A percentile compares a stretch with the other conserved stretches of the same genome.
Evolutionary conservation across 2,113 vertebrate genomes (phyloP).

Genomic region (Orthonyx spaldingii): DNA sequence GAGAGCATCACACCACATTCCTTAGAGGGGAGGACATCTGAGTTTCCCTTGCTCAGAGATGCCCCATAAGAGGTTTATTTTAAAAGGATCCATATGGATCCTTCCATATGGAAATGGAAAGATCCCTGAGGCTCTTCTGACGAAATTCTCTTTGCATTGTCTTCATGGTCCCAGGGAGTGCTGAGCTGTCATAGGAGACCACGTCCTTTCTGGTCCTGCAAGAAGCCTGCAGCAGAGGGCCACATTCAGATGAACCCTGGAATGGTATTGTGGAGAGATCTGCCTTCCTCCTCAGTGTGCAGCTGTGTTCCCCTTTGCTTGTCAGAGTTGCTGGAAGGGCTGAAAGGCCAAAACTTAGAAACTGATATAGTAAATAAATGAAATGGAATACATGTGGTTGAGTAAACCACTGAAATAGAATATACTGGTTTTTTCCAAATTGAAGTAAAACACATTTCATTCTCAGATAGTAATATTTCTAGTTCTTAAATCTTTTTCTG

Average conservation of each 20-base stretch:
- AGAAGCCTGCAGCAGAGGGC: background rate
- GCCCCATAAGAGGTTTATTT: background rate
- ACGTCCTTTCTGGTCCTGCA: accelerated
- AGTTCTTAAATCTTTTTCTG: background rate
- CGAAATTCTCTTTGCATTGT: background rate
- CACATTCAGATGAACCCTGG: background rate
- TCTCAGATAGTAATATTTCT: background rate
- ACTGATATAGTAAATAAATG: background rate
- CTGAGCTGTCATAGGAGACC: background rate
- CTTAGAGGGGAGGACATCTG: background rate
- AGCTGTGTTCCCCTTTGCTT: background rate
- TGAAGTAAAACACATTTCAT: background rate
- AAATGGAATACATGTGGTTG: background rate
- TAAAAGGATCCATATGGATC: background rate
- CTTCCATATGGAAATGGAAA: background rate
- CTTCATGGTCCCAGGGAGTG: background rate
- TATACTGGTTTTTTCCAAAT: background rate
- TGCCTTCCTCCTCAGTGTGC: background rate
- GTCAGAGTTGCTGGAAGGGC: background rate
- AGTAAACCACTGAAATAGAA: background rate
- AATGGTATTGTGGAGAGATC: background rate
- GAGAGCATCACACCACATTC: background rate
- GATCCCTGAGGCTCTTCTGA: background rate
- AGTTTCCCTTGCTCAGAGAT: background rate
- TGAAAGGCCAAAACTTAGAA: background rate